Evolutionary conservation across 1,140 invertebrate genomes (phyloP).

Genomic region (Nasonia vitripennis): DNA sequence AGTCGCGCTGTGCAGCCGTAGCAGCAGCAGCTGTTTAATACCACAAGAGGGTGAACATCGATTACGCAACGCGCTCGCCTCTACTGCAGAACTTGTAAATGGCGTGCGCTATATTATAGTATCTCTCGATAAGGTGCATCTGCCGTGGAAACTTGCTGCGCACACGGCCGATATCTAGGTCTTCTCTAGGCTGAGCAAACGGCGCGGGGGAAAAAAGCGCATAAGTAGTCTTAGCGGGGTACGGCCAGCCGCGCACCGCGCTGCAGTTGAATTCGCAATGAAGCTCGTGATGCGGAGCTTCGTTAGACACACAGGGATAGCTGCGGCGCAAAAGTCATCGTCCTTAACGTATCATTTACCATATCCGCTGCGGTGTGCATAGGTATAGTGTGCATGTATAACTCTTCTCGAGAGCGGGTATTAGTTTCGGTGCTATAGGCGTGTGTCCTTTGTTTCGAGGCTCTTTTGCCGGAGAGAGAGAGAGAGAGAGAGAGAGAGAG

Average conservation of each 20-base stretch:
- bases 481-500: too few species aligned
- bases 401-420: background rate
- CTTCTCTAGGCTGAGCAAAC: background rate
- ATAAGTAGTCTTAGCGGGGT: too few species aligned
- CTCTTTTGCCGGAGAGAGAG: background rate
- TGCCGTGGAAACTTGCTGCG: constrained; percentile 26
- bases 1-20: background rate
- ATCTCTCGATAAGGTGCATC: constrained; percentile 5
- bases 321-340: background rate
- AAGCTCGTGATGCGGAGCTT: too few species aligned
- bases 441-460: constrained; percentile 5
- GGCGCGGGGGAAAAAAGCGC: background rate
- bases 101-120: background rate
- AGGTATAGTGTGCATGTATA: background rate
- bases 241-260: too few species aligned
- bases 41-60: constrained; percentile 17
- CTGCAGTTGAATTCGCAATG: too few species aligned
- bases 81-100: constrained; percentile 18
- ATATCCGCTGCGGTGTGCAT: too few species aligned
- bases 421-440: background rate
- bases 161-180: background rate
- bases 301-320: background rate
- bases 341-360: background rate
- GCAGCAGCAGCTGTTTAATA: constrained; percentile 31
- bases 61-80: constrained; percentile 6